Evolutionary conservation across 1,140 invertebrate species (phyloP).

Genomic region (Drosophila punjabiensis): DNA sequence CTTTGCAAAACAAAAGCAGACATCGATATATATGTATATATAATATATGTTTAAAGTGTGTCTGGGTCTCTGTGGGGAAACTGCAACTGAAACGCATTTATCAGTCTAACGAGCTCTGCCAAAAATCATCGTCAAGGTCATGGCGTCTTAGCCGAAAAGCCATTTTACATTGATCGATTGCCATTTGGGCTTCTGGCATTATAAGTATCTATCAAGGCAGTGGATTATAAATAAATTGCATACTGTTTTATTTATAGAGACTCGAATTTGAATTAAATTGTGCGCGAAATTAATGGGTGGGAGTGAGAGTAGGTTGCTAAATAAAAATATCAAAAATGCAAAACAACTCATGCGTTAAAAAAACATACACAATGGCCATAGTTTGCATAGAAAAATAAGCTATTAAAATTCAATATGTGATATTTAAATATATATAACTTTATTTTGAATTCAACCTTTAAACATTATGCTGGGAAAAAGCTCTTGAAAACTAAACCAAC

Average conservation of each 20-base stretch:
- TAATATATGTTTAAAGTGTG: conserved; percentile 20
- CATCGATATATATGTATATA: conserved; percentile 19
- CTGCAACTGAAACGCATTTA: conserved; percentile 65
- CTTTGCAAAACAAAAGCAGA: conserved; percentile 13
- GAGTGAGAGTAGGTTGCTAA: conserved; percentile 9
- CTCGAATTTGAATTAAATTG: conserved; percentile 54
- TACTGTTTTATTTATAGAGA: conserved; percentile 49
- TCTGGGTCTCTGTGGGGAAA: conserved; percentile 23
- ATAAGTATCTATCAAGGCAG: conserved; percentile 40
- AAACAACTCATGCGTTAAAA: conserved; percentile 8
- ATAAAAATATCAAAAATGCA: conserved; percentile 10
- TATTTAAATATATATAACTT: not conserved
- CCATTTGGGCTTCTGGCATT: conserved; percentile 28
- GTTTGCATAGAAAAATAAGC: conserved; percentile 20
- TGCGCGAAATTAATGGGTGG: conserved; percentile 49
- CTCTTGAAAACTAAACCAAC: not conserved
- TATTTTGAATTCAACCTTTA: not conserved
- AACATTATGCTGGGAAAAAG: not conserved
- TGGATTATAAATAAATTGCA: conserved; percentile 59
- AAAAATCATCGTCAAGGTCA: conserved; percentile 58
- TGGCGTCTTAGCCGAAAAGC: conserved; percentile 30
- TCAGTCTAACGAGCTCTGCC: conserved; percentile 49
- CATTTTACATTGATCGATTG: conserved; percentile 69
- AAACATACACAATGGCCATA: conserved; percentile 14
- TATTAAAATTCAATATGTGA: conserved; percentile 2